Evolutionary conservation across 2,888 invertebrate genomes (phyloP).

Genomic region (Stenolophus ochropezus): DNA sequence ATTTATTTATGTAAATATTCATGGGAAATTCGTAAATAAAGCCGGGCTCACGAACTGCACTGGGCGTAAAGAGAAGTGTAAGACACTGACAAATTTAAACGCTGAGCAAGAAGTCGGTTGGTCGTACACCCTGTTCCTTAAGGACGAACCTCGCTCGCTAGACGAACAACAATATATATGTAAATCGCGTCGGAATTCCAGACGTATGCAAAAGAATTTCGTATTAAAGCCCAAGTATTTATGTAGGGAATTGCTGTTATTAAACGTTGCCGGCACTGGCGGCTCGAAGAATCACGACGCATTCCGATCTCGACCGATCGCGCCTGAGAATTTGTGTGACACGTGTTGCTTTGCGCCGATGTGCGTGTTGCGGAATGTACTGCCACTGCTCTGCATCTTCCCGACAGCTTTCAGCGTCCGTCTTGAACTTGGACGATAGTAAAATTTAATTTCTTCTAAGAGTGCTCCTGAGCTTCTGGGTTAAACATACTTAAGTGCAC

Average conservation of each 20-base stretch:
- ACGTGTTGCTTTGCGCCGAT: constrained; percentile 15
- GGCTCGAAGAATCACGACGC: constrained; percentile 42
- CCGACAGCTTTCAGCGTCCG: neutral
- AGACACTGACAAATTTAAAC: constrained; percentile 44
- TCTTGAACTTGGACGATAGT: neutral
- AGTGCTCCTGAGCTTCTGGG: neutral
- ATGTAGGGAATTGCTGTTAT: constrained; percentile 52
- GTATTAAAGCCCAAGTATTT: constrained; percentile 54
- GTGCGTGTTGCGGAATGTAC: constrained; percentile 11
- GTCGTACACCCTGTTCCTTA: neutral
- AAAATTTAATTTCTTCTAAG: constrained; percentile 18
- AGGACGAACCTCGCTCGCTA: constrained; percentile 2
- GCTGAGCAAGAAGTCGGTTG: neutral
- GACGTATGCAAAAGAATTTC: constrained; percentile 56
- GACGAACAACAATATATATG: constrained; percentile 52
- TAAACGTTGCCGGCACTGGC: constrained; percentile 36
- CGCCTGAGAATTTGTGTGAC: constrained; percentile 37
- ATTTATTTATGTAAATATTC: neutral
- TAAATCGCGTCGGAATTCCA: constrained; percentile 50
- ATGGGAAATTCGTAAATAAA: neutral
- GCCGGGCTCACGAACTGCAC: constrained; percentile 8
- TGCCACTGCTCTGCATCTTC: constrained; percentile 1
- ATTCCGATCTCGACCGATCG: constrained; percentile 40
- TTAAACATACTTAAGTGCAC: neutral
- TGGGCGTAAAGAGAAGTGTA: constrained; percentile 8